Base-by-base conservation (phyloP, 2,797 vertebrate species). In the Gymnopithys bicolor region DNA sequence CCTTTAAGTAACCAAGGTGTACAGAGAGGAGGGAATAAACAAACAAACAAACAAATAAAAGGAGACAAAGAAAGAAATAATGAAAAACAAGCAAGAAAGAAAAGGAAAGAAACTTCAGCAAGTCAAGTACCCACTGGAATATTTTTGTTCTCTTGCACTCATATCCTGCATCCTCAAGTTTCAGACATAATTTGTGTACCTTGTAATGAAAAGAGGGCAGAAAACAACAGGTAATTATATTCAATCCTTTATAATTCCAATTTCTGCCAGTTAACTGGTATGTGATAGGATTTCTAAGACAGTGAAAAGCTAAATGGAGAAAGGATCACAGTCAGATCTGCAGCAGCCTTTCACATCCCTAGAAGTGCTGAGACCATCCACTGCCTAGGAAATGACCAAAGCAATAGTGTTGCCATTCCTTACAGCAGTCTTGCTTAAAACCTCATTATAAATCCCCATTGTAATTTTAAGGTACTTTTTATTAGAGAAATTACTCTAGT, bases 1-100 rank as follows among this genome's bases (percentile, higher is more conserved):
- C 21, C 59, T 95, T 85, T 90, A 84, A 82, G 39, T 94, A 94
- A 94, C 90, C 35, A 94, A 93, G 53, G 37, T 89, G 45, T 88
- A 76, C 30, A 21, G 53, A 76, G 13, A 37, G 70, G 51, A 83
- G 46, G 33, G 59, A 69, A 52, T 62, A 30, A 75, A 49, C 23
- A 51, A 25, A 69, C 11, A 70, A 81, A 37, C 16, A 69, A 84
- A 35, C 22, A 51, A 94, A 78, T 25, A 27, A 64, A 68, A 71
- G 5, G 11, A 85, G 39, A 9, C 5, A 66, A 70, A 5, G 2
- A 49, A 60, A 58, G 9, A 70, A 69, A 13, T 18, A 37, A 41
- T 27, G 12, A 71, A 59, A 27, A 25, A 25, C 43, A 52, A 53
- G 43, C 7, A 48, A 21, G 10, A 11, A 60, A 49, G 33, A 8